Conservation (phyloP, 2,888 invertebrate genomes). For the Dugesia japonica region DNA sequence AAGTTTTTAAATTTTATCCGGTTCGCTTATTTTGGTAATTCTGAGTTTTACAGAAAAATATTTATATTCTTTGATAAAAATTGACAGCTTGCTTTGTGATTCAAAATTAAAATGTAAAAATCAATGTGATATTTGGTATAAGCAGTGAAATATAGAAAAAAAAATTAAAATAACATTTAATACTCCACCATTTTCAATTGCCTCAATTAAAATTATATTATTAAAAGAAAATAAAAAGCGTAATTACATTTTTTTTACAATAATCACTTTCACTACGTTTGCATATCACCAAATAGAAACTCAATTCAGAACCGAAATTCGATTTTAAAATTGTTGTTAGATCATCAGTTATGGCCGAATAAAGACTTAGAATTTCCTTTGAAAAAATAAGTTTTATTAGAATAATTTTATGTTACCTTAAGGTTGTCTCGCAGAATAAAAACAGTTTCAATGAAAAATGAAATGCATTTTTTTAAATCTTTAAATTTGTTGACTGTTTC, state of each 20-base stretch:
- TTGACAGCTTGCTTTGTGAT: no score
- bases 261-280: conserved; percentile 3
- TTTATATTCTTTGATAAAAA: no score
- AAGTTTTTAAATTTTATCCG: no score
- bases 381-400: no score
- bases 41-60: no score
- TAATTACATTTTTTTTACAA: neutral
- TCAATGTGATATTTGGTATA: no score
- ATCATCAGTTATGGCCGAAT: neutral
- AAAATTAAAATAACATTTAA: no score
- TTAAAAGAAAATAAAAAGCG: neutral
- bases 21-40: no score
- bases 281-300: neutral
- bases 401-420: neutral
- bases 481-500: neutral
- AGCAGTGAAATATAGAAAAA: no score
- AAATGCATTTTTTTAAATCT: neutral
- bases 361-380: neutral
- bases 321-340: neutral
- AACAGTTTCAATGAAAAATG: neutral
- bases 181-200: no score
- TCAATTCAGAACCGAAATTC: neutral
- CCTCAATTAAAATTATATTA: neutral
- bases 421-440: neutral
- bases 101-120: no score